These are phyloP conservation scores for Baronia brevicornis DNA, from an alignment of 2,888 invertebrate species.

Conservation along the genomic window DNA sequence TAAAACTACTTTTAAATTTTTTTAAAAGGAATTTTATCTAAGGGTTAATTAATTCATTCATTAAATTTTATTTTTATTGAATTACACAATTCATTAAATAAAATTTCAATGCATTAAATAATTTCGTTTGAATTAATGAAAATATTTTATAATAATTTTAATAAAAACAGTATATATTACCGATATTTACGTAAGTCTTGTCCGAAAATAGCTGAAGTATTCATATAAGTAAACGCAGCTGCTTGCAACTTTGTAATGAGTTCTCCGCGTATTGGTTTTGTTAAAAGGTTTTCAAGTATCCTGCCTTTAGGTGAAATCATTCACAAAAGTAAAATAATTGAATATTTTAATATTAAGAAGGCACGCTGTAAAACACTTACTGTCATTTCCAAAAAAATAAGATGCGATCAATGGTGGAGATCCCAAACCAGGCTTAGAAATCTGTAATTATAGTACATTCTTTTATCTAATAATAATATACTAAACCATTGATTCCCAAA, in stretches of 20 bases:
- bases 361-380: no score
- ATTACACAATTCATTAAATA: no score
- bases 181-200: conserved; percentile 23
- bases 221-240: conserved; percentile 34
- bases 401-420: conserved; percentile 43
- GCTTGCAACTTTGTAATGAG: conserved; percentile 40
- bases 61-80: no score
- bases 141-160: background rate
- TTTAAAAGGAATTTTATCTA: no score
- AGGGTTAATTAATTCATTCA: no score
- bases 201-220: conserved; percentile 37
- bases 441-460: background rate
- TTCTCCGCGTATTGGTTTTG: conserved; percentile 33
- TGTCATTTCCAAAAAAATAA: conserved; percentile 34
- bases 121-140: no score
- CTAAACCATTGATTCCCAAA: background rate
- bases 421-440: conserved; percentile 18
- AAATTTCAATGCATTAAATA: no score
- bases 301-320: conserved; percentile 24
- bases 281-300: conserved; percentile 30
- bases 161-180: conserved; percentile 24
- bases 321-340: background rate
- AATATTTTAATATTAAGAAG: background rate
- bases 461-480: background rate
- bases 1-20: no score